Evolutionary conservation across 2,113 vertebrate species (phyloP).

Genomic region (Echinops telfairi): DNA sequence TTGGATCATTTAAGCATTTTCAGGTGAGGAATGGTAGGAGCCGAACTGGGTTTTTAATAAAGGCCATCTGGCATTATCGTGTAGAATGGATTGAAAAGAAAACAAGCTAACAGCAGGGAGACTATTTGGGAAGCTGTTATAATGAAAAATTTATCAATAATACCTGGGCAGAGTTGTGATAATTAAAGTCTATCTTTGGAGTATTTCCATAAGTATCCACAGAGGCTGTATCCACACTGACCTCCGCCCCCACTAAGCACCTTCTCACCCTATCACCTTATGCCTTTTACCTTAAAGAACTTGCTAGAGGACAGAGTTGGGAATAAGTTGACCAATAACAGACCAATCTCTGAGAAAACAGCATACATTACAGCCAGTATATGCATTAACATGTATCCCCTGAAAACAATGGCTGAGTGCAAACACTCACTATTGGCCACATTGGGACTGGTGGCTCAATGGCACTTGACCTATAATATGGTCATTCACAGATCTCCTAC

Average conservation of each 20-base stretch:
- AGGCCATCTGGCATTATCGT: background rate
- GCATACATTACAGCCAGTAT: background rate
- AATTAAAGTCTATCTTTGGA: background rate
- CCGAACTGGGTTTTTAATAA: background rate
- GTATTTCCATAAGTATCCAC: background rate
- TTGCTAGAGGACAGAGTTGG: background rate
- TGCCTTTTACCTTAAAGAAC: background rate
- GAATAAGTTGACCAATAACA: background rate
- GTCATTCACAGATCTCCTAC: background rate
- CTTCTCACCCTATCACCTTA: background rate
- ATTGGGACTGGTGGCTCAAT: background rate
- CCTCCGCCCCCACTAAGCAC: background rate
- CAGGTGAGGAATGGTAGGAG: background rate
- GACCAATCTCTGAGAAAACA: background rate
- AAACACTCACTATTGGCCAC: background rate
- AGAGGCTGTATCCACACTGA: background rate
- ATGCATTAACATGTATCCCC: background rate
- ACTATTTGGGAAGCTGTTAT: constrained; percentile 21
- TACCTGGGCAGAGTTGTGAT: background rate
- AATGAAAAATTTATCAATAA: background rate
- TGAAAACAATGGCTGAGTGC: background rate
- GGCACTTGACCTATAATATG: background rate
- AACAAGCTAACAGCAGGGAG: background rate
- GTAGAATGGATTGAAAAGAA: constrained; percentile 26
- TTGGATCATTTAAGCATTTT: constrained; percentile 11